These are phyloP conservation scores for Sisor rabdophorus DNA, from an alignment of 2,113 vertebrate species.

Conservation along the genomic window DNA sequence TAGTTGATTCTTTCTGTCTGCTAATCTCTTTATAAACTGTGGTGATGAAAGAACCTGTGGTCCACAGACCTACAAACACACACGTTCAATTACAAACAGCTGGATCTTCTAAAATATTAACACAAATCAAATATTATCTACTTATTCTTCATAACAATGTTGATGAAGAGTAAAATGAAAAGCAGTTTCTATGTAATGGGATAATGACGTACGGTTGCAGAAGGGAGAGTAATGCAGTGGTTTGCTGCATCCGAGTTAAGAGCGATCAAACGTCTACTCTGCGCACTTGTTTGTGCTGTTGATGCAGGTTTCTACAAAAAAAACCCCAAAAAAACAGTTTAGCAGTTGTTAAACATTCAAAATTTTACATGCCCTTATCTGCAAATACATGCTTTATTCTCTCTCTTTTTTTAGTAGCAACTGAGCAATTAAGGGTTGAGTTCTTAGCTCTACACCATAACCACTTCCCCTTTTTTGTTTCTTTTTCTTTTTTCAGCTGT, in stretches of 20 bases:
- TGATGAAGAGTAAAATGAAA: no score
- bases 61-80: conserved; percentile 35
- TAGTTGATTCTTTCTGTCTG: not conserved
- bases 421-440: no score
- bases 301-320: not conserved
- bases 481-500: no score
- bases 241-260: not conserved
- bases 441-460: no score
- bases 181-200: not conserved
- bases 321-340: not conserved
- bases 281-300: not conserved
- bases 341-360: not conserved
- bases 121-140: no score
- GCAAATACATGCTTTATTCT: not conserved
- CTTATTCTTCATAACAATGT: no score
- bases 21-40: not conserved
- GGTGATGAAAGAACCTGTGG: not conserved
- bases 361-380: not conserved
- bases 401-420: no score
- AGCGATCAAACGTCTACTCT: not conserved
- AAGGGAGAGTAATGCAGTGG: not conserved
- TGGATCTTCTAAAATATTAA: no score
- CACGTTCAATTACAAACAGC: conserved; percentile 1
- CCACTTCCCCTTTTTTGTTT: no score
- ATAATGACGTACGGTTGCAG: not conserved